Conservation (phyloP, 1,140 invertebrate species). For the Vanessa atalanta region DNA sequence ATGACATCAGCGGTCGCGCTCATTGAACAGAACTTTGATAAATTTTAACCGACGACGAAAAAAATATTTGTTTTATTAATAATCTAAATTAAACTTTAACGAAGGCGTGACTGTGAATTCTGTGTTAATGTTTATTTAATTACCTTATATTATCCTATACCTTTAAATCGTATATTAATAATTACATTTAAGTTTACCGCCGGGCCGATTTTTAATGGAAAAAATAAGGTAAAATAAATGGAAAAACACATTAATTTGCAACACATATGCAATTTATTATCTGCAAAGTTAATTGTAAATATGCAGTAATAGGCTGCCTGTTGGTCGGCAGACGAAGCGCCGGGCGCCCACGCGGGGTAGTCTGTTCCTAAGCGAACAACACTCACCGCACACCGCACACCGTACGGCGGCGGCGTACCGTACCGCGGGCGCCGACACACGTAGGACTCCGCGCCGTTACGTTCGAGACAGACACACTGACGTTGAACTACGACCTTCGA, state of each 20-base stretch:
- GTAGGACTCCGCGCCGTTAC: background rate
- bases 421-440: too few species aligned
- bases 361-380: background rate
- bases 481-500: conserved; percentile 8
- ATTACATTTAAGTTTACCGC: too few species aligned
- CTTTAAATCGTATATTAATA: too few species aligned
- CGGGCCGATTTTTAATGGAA: too few species aligned
- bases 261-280: background rate
- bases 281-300: background rate
- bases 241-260: background rate
- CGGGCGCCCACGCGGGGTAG: background rate
- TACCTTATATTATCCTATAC: too few species aligned
- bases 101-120: too few species aligned
- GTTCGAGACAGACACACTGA: background rate
- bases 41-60: background rate
- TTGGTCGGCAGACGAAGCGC: background rate
- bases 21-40: background rate
- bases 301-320: background rate
- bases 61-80: background rate
- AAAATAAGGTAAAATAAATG: too few species aligned
- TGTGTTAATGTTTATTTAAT: too few species aligned
- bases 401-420: too few species aligned
- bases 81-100: background rate
- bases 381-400: too few species aligned
- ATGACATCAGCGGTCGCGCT: conserved; percentile 14